These are phyloP conservation scores for Lutraria rhynchaena DNA, from an alignment of 1,140 invertebrate genomes.

Conservation along the genomic window DNA sequence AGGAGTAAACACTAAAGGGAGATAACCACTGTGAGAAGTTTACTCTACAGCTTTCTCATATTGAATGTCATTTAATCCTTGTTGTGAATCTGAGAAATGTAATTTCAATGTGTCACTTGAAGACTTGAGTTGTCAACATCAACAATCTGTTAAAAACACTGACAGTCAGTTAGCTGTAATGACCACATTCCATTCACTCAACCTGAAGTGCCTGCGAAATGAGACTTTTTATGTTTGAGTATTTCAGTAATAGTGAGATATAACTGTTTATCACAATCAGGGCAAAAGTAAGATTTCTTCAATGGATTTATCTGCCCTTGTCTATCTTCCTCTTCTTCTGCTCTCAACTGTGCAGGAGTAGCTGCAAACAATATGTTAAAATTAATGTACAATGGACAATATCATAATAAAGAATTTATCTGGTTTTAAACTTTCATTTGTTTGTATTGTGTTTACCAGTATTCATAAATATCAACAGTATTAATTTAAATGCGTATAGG, in stretches of 20 bases:
- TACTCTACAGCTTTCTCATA: no score
- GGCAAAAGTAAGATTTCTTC: constrained; percentile 88
- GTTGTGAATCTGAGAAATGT: no score
- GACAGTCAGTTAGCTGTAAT: no score
- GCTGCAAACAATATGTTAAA: constrained; percentile 63
- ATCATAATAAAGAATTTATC: background rate
- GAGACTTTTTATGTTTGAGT: constrained; percentile 82
- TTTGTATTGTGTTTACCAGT: background rate
- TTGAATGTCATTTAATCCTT: no score
- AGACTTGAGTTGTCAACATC: no score
- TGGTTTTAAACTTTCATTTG: background rate
- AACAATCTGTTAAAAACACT: no score
- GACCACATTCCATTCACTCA: no score
- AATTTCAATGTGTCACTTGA: no score
- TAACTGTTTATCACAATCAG: constrained; percentile 87
- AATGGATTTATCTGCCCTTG: constrained; percentile 85
- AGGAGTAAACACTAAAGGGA: no score
- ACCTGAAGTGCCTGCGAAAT: constrained; percentile 60
- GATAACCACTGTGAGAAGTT: no score
- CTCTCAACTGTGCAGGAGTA: constrained; percentile 72
- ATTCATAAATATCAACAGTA: background rate
- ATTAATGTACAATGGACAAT: background rate
- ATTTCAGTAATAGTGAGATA: constrained; percentile 86
- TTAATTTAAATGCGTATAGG: no score
- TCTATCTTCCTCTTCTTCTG: constrained; percentile 74